A percentile compares a stretch with the other conserved stretches of the same genome.
phyloP scores from a whole-genome alignment of 2,888 invertebrate species.

The Brenthis hecate region DNA sequence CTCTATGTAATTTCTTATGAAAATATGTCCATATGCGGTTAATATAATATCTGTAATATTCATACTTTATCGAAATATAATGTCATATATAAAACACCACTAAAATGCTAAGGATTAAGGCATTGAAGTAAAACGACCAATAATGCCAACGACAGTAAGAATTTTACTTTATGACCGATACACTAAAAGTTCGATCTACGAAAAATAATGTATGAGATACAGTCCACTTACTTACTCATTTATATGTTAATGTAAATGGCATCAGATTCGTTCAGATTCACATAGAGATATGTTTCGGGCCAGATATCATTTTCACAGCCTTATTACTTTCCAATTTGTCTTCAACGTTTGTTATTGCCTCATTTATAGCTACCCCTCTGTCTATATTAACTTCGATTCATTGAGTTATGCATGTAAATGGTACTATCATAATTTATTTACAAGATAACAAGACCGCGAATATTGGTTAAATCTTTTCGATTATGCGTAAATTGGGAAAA shows the following conservation, averaged over 20 bases:
- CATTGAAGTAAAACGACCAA: constrained; percentile 7
- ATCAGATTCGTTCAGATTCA: constrained; percentile 72
- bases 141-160: constrained; percentile 4
- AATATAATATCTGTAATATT: constrained; percentile 1
- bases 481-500: constrained; percentile 20
- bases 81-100: neutral
- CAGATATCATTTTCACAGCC: constrained; percentile 81
- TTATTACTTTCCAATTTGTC: constrained; percentile 83
- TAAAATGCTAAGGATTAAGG: constrained; percentile 5
- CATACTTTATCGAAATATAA: neutral
- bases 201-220: constrained; percentile 63
- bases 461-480: neutral
- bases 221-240: constrained; percentile 80
- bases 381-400: constrained; percentile 51
- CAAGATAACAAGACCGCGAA: constrained; percentile 8
- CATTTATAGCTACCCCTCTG: constrained; percentile 64
- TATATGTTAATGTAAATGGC: constrained; percentile 78
- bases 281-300: constrained; percentile 73
- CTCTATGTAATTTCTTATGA: neutral
- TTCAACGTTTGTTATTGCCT: constrained; percentile 75
- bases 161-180: constrained; percentile 52
- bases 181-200: constrained; percentile 53
- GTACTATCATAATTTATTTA: constrained; percentile 18
- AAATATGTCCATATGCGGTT: neutral
- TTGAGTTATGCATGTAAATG: constrained; percentile 33